Evolutionary conservation across 2,888 invertebrate species (phyloP).

Genomic region (Amiota minor): DNA sequence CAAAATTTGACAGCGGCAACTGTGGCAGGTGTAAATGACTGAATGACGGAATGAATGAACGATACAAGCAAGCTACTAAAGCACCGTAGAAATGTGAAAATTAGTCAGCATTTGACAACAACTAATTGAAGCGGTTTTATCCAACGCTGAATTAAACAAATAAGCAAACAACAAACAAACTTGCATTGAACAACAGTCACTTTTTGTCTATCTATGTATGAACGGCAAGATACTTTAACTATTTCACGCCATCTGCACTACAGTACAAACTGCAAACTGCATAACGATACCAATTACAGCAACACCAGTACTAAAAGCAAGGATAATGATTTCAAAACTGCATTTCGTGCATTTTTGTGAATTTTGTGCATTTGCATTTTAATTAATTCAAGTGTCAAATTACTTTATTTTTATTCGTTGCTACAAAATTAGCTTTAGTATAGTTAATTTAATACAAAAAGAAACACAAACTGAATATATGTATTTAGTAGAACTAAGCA

Average conservation of each 20-base stretch:
- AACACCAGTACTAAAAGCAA: too few species aligned
- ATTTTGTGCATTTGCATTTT: neutral
- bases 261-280: neutral
- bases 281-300: neutral
- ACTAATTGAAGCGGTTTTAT: constrained; percentile 20
- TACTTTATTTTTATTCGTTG: neutral
- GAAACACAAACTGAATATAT: too few species aligned
- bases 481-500: too few species aligned
- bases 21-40: constrained; percentile 5
- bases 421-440: too few species aligned
- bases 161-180: too few species aligned
- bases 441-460: too few species aligned
- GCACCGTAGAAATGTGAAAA: constrained; percentile 5
- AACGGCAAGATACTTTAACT: neutral
- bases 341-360: too few species aligned
- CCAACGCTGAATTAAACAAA: constrained; percentile 10
- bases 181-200: too few species aligned
- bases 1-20: neutral
- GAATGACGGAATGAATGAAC: constrained; percentile 7
- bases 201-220: too few species aligned
- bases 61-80: neutral
- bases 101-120: constrained; percentile 14
- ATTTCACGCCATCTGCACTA: neutral
- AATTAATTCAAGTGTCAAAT: constrained; percentile 10
- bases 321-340: too few species aligned